Base-by-base conservation (phyloP, 2,888 invertebrate genomes). In the Calliphora vomitoria region DNA sequence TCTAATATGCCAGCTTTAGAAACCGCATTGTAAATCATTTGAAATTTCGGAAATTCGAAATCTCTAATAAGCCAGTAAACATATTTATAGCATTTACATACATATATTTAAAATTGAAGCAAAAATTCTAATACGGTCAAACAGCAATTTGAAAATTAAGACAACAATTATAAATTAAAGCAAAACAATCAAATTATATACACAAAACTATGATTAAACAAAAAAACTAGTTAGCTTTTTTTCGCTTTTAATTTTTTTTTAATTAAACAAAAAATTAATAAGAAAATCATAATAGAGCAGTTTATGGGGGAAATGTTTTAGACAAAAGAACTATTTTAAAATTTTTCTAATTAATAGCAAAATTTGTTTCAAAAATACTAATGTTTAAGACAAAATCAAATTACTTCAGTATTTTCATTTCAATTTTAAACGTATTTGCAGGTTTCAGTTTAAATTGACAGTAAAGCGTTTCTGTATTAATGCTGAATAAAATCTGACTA, bases 1-100 rank as follows among this genome's bases (percentile, higher is more conserved):
- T 71, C 86, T 53, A 87, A 90, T 31, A 89, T 91, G 90, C 91
- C 92, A 68, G 92, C 92, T 8, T 90, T 92, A 82, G 92, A 92
- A 89, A 92, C 92, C 81, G 92, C 92, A 79, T 91, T 92, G 55
- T 92, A 91, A 89, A 82, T 79, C n/a, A n/a, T 62, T 31, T 25
- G 10, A 69, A 47, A 53, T 58, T 35, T 66, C 15, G n/a, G 18
- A 25, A 75, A 66, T 47, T 41, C 25, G 60, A 55, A 55, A 18
- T 35, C 13, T 81, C 31, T 44, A 74, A n/a, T 25, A 71, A 58
- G 80, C 84, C 84, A 87, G 85, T 76, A 76, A 71, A 69, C 6
- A 20, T 35, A 78, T 81, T 66, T 68, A 78, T 82, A 79, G 85
- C 87, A 87, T 87, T 87, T 87, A n/a, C n/a, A n/a, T n/a, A n/a